A percentile compares a stretch with the other conserved stretches of the same genome.
phyloP scores from a whole-genome alignment of 1,140 invertebrate species.

The Eciton burchellii region DNA sequence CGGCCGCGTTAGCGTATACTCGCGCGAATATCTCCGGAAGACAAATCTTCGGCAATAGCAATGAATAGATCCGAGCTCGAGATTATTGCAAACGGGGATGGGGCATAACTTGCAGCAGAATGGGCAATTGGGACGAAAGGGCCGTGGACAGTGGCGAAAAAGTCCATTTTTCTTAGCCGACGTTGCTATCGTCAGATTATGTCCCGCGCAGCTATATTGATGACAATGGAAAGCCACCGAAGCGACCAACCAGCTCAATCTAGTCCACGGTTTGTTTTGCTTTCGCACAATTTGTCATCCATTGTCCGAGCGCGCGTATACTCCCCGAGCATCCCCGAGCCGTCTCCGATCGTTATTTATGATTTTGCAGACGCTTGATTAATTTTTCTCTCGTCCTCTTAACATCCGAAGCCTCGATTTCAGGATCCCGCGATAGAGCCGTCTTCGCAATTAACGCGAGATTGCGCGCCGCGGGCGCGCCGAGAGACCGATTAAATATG shows the following conservation, averaged over 20 bases:
- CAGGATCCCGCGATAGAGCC: background rate
- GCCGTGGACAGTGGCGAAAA: constrained; percentile 64
- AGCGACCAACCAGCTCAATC: constrained; percentile 74
- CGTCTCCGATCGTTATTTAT: constrained; percentile 79
- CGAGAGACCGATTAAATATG: background rate
- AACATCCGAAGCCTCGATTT: constrained; percentile 57
- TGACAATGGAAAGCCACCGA: constrained; percentile 72
- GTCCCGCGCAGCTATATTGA: constrained; percentile 76
- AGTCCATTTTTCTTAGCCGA: constrained; percentile 77
- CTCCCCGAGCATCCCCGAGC: constrained; percentile 1
- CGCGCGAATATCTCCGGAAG: background rate
- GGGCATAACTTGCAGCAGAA: constrained; percentile 38
- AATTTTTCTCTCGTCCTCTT: constrained; percentile 76
- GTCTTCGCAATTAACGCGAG: constrained; percentile 17
- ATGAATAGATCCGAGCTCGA: constrained; percentile 40
- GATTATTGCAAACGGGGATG: constrained; percentile 52
- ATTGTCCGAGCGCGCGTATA: constrained; percentile 76
- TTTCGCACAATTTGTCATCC: constrained; percentile 81
- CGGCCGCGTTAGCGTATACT: background rate
- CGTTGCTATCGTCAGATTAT: constrained; percentile 74
- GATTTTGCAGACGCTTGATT: constrained; percentile 78
- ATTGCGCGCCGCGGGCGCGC: background rate
- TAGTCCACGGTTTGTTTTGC: constrained; percentile 79
- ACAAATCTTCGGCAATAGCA: constrained; percentile 35
- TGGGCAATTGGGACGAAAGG: constrained; percentile 60